Base-by-base conservation (phyloP, 2,113 vertebrate genomes). In the Bos taurus region DNA sequence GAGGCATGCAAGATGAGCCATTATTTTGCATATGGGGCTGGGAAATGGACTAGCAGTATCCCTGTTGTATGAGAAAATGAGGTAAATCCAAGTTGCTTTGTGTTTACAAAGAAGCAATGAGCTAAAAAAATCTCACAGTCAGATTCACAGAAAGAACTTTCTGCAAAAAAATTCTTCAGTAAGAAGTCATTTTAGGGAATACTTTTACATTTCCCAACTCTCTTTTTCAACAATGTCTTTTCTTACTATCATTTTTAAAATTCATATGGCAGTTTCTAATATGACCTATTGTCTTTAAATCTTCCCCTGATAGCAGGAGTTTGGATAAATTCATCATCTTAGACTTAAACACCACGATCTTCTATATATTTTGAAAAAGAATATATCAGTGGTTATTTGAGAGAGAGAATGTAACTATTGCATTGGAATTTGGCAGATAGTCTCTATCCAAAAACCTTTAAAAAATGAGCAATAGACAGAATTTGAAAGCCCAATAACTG, bases 21-120 rank as follows among this genome's bases (percentile, higher is more conserved):
- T 94, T 97, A 87, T 93, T 93, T 94, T 95, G 52, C 91, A 90
- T 93, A 74, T 56, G 52, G 52, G 67, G 74, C 60, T 93, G 89
- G 74, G 91, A 87, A 91, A 91, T 87, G 43, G 46, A 92, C 84
- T 50, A 16, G 3, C 16, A 17, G 26, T 54, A 64, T 88, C 25
- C 33, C 28, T 93, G 56, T 67, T 93, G 26, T 54, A 90, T 88
- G 26, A 85, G 57, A 93, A 93, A 95, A 92, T 92, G 33, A 97
- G 36, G 67, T 64, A 92, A 91, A 95, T 91, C 57, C 56, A 86
- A 71, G 28, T 52, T 91, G 17, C 6, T 95, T 93, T 94, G 46
- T 46, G 93, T 91, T 97, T 94, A 56, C 84, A 82, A 56, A 92
- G 28, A 46, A 90, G 10, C 40, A 92, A 50, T 89, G 17, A 95